Evolutionary conservation across 2,888 invertebrate genomes (phyloP).

Genomic region (Cacoxenus indagator): DNA sequence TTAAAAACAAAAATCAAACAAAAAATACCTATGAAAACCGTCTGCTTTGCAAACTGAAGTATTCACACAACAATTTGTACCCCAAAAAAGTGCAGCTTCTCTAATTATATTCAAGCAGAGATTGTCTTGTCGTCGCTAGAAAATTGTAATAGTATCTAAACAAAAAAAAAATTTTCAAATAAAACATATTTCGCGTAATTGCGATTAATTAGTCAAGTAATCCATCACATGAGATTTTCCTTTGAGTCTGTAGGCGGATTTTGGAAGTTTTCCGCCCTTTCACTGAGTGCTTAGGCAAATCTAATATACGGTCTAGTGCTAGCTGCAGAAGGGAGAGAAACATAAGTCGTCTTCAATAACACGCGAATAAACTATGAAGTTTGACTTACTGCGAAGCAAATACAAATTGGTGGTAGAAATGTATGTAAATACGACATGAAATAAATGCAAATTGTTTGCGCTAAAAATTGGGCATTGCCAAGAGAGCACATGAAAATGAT

Average conservation of each 20-base stretch:
- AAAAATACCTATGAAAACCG: no score
- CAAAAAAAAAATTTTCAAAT: not conserved
- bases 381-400: slow-evolving; percentile 10
- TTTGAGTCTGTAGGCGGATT: not conserved
- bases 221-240: slow-evolving; percentile 45
- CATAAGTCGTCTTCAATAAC: not conserved
- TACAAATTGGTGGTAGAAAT: no score
- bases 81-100: no score
- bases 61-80: no score
- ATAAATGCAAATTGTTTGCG: not conserved
- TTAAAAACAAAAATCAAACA: no score
- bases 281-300: not conserved
- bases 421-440: not conserved
- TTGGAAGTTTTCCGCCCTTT: not conserved
- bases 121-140: no score
- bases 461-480: no score
- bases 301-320: not conserved
- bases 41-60: no score
- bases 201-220: slow-evolving; percentile 59
- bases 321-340: not conserved
- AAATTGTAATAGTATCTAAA: no score
- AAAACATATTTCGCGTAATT: slow-evolving; percentile 42
- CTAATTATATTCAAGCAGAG: no score
- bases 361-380: slow-evolving; percentile 12
- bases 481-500: no score